A percentile compares a stretch with the other conserved stretches of the same genome.
Conservation (phyloP, 2,888 invertebrate species). For the Linnaemya vulpina region DNA sequence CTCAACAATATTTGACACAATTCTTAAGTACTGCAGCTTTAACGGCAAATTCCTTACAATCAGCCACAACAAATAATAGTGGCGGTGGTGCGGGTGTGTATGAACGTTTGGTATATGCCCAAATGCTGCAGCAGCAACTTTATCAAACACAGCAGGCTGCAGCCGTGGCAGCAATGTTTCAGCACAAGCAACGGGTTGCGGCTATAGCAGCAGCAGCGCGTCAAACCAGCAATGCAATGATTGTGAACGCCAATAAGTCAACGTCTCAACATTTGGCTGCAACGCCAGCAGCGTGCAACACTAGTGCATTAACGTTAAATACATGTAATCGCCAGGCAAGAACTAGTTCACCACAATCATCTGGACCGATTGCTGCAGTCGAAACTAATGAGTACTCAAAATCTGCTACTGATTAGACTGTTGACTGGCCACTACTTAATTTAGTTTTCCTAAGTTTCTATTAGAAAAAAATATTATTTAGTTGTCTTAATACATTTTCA, state of each 20-base stretch:
- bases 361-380: background rate
- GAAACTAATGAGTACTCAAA: conserved; percentile 15
- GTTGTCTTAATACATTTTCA: background rate
- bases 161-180: conserved; percentile 73
- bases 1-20: conserved; percentile 75
- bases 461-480: background rate
- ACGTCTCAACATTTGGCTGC: conserved; percentile 22
- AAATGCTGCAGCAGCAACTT: conserved; percentile 74
- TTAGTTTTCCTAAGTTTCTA: background rate
- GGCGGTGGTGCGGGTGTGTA: conserved; percentile 68
- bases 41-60: conserved; percentile 60
- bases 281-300: conserved; percentile 24
- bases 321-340: conserved; percentile 18
- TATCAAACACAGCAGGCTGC: conserved; percentile 74
- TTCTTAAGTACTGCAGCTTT: conserved; percentile 66
- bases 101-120: conserved; percentile 75
- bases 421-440: background rate
- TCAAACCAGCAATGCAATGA: background rate
- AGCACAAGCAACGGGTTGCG: conserved; percentile 82
- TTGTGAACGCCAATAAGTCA: conserved; percentile 16
- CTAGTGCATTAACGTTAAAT: background rate
- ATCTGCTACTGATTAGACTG: background rate
- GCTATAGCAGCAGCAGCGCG: conserved; percentile 63
- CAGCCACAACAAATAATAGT: conserved; percentile 62
- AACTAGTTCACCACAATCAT: conserved; percentile 27